These are phyloP conservation scores for Ryuthela nishihirai DNA, from an alignment of 2,888 invertebrate genomes.

Conservation along the genomic window DNA sequence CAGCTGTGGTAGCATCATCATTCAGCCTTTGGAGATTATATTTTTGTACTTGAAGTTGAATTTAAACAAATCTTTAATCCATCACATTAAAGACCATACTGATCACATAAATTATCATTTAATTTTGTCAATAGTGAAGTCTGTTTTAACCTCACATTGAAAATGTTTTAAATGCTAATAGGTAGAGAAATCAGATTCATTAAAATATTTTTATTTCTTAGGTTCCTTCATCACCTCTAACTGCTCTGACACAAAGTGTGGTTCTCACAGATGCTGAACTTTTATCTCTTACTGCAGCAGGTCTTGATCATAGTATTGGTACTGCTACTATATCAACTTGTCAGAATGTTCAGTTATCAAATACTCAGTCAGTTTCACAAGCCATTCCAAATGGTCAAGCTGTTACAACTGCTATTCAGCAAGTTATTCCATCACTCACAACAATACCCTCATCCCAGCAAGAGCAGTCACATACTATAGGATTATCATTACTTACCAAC, in stretches of 20 bases:
- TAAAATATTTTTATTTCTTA: background rate
- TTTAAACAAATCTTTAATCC: no score
- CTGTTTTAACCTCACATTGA: no score
- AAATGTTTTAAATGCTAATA: no score
- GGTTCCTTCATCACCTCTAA: slow-evolving; percentile 21
- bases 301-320: slow-evolving; percentile 15
- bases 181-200: no score
- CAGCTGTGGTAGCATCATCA: no score
- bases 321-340: slow-evolving; percentile 13
- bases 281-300: slow-evolving; percentile 37
- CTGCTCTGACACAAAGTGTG: slow-evolving; percentile 25
- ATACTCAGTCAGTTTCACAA: slow-evolving; percentile 12
- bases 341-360: slow-evolving; percentile 15
- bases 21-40: no score
- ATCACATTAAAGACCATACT: no score
- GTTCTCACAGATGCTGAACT: slow-evolving; percentile 43
- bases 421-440: slow-evolving; percentile 14
- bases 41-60: no score
- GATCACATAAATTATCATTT: no score
- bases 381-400: slow-evolving; percentile 4
- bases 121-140: no score
- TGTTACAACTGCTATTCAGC: slow-evolving; percentile 14
- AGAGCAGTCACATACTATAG: slow-evolving; percentile 23
- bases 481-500: slow-evolving; percentile 34
- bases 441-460: slow-evolving; percentile 1